phyloP scores from a whole-genome alignment of 2,888 invertebrate genomes.

The Ypsolopha scabrella region DNA sequence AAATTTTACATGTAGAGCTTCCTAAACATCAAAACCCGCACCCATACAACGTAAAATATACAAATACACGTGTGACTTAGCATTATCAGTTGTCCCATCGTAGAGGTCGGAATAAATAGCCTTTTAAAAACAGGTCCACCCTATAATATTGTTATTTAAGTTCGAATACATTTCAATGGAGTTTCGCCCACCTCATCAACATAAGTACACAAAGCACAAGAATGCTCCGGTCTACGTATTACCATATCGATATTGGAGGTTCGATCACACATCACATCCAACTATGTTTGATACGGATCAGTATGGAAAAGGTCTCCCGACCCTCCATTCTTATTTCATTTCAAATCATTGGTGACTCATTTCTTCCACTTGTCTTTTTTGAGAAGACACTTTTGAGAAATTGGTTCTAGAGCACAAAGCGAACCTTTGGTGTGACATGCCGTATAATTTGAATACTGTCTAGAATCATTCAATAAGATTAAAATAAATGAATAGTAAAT shows the following conservation, averaged over 20 bases:
- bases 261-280: slow-evolving; percentile 25
- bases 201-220: slow-evolving; percentile 58
- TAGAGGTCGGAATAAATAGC: slow-evolving; percentile 47
- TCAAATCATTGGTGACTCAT: slow-evolving; percentile 57
- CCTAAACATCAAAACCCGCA: slow-evolving; percentile 3
- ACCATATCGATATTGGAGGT: slow-evolving; percentile 44
- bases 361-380: slow-evolving; percentile 20
- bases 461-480: slow-evolving; percentile 1
- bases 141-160: slow-evolving; percentile 56
- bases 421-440: background rate
- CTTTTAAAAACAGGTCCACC: slow-evolving; percentile 53
- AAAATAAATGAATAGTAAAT: slow-evolving; percentile 2
- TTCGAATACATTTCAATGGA: slow-evolving; percentile 58
- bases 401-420: slow-evolving; percentile 18
- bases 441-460: slow-evolving; percentile 16
- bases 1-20: background rate
- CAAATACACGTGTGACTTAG: slow-evolving; percentile 26
- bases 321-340: slow-evolving; percentile 44
- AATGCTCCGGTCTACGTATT: slow-evolving; percentile 45
- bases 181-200: slow-evolving; percentile 67
- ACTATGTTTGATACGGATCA: slow-evolving; percentile 44
- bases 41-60: background rate
- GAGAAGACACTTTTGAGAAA: slow-evolving; percentile 11
- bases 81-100: slow-evolving; percentile 52
- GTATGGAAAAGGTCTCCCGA: slow-evolving; percentile 46